Evolutionary conservation across 2,888 invertebrate genomes (phyloP).

Genomic region (Meta bourneti): DNA sequence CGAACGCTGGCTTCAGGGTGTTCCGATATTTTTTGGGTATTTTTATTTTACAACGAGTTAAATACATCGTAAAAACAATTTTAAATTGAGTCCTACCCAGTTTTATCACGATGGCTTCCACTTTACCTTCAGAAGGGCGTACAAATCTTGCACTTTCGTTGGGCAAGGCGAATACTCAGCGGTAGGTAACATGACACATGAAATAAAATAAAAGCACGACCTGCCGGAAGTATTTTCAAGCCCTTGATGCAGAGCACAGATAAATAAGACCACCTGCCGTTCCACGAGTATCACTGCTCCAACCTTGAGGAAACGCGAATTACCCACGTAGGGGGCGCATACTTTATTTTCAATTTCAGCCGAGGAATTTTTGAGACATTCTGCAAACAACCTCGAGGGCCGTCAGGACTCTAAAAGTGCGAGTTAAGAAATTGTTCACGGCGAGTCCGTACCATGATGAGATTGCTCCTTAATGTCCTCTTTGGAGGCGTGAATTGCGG

Average conservation of each 20-base stretch:
- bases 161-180: neutral
- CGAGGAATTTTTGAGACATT: neutral
- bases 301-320: constrained; percentile 10
- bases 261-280: constrained; percentile 25
- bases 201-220: constrained; percentile 3
- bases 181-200: neutral
- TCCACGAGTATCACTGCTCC: neutral
- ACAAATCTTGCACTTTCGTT: neutral
- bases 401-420: neutral
- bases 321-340: neutral
- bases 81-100: neutral
- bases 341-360: neutral
- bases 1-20: too few relatives aligned
- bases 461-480: neutral
- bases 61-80: neutral
- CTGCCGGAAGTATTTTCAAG: constrained; percentile 25
- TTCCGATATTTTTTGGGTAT: too few relatives aligned
- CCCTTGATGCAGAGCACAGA: constrained; percentile 26
- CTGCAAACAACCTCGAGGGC: constrained; percentile 1
- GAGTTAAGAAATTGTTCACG: neutral
- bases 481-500: neutral
- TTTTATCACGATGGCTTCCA: neutral
- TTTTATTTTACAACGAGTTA: too few relatives aligned
- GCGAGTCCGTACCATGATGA: neutral
- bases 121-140: neutral